Conservation (phyloP, 2,113 vertebrate species). For the Meriones unguiculatus region DNA sequence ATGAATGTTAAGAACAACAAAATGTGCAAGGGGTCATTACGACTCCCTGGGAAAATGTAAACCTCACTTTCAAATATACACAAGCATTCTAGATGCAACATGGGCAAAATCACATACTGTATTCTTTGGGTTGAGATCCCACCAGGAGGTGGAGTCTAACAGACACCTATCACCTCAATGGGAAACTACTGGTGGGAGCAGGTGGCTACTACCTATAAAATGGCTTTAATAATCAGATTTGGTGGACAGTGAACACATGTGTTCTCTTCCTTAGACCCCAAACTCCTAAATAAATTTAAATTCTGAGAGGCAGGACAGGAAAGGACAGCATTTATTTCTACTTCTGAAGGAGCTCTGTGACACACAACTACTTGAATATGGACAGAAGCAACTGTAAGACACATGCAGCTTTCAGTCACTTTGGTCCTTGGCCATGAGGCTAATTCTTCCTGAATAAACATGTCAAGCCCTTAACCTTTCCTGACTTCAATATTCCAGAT, state of each 20-base stretch:
- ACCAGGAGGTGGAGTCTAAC: background rate
- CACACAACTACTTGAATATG: background rate
- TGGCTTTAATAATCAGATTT: background rate
- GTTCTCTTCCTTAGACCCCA: background rate
- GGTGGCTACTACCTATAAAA: background rate
- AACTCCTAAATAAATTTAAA: background rate
- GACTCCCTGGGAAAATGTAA: background rate
- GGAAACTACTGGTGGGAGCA: background rate
- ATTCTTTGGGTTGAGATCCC: background rate
- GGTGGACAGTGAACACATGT: background rate
- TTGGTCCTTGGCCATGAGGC: background rate
- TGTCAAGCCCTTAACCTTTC: background rate
- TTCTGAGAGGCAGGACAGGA: background rate
- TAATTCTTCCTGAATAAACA: conserved; percentile 6
- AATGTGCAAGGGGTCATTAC: accelerated
- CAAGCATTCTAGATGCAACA: background rate
- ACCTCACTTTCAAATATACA: background rate
- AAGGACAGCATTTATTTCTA: background rate
- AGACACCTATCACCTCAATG: background rate
- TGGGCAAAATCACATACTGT: background rate
- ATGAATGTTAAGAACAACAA: accelerated
- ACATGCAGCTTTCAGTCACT: background rate
- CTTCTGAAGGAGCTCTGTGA: background rate
- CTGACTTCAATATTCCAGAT: background rate
- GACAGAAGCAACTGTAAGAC: background rate